Evolutionary conservation across 2,888 invertebrate species (phyloP).

Genomic region (Netelia melanura): DNA sequence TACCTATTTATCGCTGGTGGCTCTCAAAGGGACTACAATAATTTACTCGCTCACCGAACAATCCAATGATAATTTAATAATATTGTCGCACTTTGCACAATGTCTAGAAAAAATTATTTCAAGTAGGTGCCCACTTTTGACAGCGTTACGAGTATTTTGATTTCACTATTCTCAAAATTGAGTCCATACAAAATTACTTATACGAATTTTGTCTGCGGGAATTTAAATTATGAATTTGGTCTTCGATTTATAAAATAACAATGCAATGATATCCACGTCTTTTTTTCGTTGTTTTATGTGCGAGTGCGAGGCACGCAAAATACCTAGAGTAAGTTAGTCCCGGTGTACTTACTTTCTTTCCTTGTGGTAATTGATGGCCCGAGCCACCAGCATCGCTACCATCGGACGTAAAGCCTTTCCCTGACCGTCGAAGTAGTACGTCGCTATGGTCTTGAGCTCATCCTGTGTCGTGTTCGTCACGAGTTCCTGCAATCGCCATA

Average conservation of each 20-base stretch:
- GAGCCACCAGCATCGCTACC: constrained; percentile 97
- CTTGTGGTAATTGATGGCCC: constrained; percentile 96
- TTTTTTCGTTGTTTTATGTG: not conserved
- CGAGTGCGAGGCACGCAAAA: constrained; percentile 19
- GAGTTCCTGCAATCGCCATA: constrained; percentile 87
- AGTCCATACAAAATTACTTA: too few species aligned
- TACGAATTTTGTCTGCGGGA: not conserved
- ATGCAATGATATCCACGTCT: not conserved
- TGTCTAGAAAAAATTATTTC: not conserved
- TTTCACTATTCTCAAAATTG: too few species aligned
- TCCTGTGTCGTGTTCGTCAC: constrained; percentile 92
- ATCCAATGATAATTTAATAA: constrained; percentile 28
- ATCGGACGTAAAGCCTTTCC: constrained; percentile 98
- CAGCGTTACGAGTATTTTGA: too few species aligned
- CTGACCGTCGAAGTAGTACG: constrained; percentile 99
- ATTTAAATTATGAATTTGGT: not conserved
- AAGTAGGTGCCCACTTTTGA: too few species aligned
- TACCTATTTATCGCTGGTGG: constrained; percentile 18
- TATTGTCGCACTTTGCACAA: constrained; percentile 5
- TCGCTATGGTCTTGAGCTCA: constrained; percentile 95
- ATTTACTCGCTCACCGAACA: constrained; percentile 31
- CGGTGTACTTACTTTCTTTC: constrained; percentile 90
- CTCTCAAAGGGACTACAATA: not conserved
- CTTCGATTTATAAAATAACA: too few species aligned
- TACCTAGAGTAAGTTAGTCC: constrained; percentile 35